These are phyloP conservation scores for Trichonephila inaurata DNA, from an alignment of 1,140 invertebrate species.

Conservation along the genomic window DNA sequence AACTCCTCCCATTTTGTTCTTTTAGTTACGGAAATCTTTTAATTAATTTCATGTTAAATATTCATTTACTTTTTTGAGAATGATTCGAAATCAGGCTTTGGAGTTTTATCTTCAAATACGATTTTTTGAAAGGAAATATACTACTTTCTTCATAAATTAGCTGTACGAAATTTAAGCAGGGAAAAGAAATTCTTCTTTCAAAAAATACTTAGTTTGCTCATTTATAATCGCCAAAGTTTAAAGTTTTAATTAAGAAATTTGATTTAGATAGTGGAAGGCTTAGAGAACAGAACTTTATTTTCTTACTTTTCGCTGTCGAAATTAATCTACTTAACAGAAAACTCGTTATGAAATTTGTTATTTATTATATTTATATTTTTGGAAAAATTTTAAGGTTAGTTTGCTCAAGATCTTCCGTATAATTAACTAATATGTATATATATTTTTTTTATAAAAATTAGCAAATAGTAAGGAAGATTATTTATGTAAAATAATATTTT, in stretches of 20 bases:
- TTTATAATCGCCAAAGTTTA: background rate
- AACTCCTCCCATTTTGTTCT: background rate
- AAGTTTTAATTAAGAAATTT: slow-evolving; percentile 14
- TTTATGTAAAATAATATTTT: no score
- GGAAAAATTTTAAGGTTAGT: background rate
- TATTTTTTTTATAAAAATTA: no score
- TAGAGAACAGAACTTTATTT: background rate
- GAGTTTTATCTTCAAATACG: no score
- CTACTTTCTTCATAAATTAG: background rate
- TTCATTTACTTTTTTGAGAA: background rate
- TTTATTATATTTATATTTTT: background rate
- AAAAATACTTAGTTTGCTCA: background rate
- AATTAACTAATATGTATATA: background rate
- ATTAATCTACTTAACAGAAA: no score
- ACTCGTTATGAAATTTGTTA: background rate
- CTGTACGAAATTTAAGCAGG: background rate
- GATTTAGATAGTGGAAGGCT: background rate
- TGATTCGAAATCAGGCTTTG: background rate
- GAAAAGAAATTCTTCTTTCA: background rate
- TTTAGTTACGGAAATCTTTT: background rate
- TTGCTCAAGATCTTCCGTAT: background rate
- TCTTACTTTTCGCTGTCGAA: background rate
- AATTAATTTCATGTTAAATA: slow-evolving; percentile 18
- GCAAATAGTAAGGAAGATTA: no score
- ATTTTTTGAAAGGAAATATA: background rate